Conservation (phyloP, 2,113 vertebrate species). For the Etheostoma spectabile region DNA sequence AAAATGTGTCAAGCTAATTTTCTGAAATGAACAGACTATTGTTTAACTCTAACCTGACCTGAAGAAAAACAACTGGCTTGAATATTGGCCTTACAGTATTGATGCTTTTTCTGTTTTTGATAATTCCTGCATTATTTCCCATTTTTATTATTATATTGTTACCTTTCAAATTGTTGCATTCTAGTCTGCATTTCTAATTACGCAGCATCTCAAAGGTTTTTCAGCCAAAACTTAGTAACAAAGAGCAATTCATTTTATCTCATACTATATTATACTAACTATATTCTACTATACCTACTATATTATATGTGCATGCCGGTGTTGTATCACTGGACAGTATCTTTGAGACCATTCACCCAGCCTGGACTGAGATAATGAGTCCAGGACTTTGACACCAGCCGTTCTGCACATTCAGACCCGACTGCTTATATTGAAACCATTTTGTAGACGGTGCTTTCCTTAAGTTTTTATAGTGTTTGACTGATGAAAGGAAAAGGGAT, state of each 20-base stretch:
- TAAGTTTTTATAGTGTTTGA: not conserved
- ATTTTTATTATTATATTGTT: not conserved
- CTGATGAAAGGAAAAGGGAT: not conserved
- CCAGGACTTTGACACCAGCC: not conserved
- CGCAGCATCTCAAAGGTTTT: slow-evolving; percentile 14
- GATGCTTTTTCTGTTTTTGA: not conserved
- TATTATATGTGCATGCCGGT: not conserved
- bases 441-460: slow-evolving; percentile 1
- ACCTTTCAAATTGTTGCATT: not conserved
- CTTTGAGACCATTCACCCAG: slow-evolving; percentile 23
- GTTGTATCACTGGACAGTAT: slow-evolving; percentile 22
- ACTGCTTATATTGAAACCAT: slow-evolving; percentile 10
- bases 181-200: not conserved
- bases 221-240: slow-evolving; percentile 24
- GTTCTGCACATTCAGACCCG: slow-evolving; percentile 11
- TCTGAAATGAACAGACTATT: not conserved
- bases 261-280: not conserved
- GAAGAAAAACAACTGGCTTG: too few species aligned
- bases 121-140: not conserved
- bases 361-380: slow-evolving; percentile 34
- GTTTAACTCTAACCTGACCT: not conserved
- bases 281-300: not conserved
- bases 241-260: slow-evolving; percentile 30
- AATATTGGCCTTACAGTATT: not conserved
- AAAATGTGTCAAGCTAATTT: not conserved